Evolutionary conservation across 2,888 invertebrate genomes (phyloP), one percentile per base, ranked within the genome.

Genomic region (Caenorhabditis plicata): DNA sequence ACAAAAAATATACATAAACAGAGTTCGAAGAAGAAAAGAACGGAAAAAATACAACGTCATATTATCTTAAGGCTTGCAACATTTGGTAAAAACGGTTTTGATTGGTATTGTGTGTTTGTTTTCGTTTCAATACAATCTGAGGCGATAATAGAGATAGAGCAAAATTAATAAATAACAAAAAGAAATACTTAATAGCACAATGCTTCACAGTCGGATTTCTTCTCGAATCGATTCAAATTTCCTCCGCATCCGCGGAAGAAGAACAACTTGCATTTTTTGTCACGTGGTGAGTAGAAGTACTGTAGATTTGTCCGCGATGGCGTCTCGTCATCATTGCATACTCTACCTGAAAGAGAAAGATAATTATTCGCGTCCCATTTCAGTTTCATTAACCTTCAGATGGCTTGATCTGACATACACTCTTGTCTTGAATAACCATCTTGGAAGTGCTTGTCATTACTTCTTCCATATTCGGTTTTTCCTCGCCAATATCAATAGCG

Each of bases 181-280:
- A 23, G 23, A 35, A 27, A 17, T 9, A 13, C 11, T 55, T 54
- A 54, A 2, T 55, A 40, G 61, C 75, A 75, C 36, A 71, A 48
- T 19, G 65, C 64, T 42, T 76, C 75, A 55, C 76, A 76, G 25
- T 73, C 75, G 44, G 65, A 48, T 48, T 75, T 75, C 48, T 65
- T 63, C 26, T 73, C 74, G 55, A 76, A 76, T 39, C 75, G 67
- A 52, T 77, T 77, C 48, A 54, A 63, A 41, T 74, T 77, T 35
- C 76, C 77, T 43, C 75, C 77, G 49, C 78, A 78, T 25, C 78
- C 78, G 44, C 69, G 64, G 67, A 65, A 68, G 71, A 76, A 75
- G 74, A 75, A 78, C 20, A 78, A 70, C 46, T 78, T 78, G 67
- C 75, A 78, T 20, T 70, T 60, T 38, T 67, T 64, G 52, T 72